phyloP scores from a whole-genome alignment of 2,888 invertebrate species.

The Drosophila antonietae region DNA sequence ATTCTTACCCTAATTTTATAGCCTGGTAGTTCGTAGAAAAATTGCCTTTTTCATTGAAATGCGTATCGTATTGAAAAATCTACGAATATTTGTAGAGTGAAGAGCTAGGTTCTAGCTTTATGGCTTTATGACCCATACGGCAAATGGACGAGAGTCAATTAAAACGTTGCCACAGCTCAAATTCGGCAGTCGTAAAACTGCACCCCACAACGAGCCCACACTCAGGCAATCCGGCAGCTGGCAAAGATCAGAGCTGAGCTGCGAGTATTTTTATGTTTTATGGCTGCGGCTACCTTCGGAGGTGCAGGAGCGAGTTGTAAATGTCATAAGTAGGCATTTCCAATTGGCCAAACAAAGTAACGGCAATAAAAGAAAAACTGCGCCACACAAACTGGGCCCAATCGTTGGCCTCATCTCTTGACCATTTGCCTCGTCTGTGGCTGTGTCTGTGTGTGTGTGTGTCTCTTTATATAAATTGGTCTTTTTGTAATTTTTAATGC shows the following conservation, averaged over 20 bases:
- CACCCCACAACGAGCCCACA: slow-evolving; percentile 18
- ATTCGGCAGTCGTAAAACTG: slow-evolving; percentile 37
- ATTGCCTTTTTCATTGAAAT: neutral
- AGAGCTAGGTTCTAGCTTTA: slow-evolving; percentile 10
- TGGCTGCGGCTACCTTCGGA: slow-evolving; percentile 25
- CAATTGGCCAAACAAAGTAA: slow-evolving; percentile 53
- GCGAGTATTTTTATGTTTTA: slow-evolving; percentile 33
- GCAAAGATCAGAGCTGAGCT: slow-evolving; percentile 27
- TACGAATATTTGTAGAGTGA: neutral
- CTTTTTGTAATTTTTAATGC: slow-evolving; percentile 68
- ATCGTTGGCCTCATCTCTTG: slow-evolving; percentile 30
- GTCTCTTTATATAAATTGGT: slow-evolving; percentile 38
- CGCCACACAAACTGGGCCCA: slow-evolving; percentile 30
- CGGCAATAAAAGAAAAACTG: slow-evolving; percentile 24
- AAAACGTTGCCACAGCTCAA: slow-evolving; percentile 36
- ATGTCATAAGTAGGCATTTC: slow-evolving; percentile 47
- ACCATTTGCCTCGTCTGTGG: slow-evolving; percentile 19
- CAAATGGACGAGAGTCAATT: slow-evolving; percentile 44
- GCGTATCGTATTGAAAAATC: neutral
- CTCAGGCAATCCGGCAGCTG: slow-evolving; percentile 18
- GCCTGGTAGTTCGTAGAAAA: neutral
- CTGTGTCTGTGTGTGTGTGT: slow-evolving; percentile 21
- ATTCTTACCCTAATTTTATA: neutral
- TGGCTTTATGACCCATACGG: slow-evolving; percentile 35
- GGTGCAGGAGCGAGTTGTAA: slow-evolving; percentile 32